Conservation (phyloP, 2,888 invertebrate genomes). For the Morpho deidamia region DNA sequence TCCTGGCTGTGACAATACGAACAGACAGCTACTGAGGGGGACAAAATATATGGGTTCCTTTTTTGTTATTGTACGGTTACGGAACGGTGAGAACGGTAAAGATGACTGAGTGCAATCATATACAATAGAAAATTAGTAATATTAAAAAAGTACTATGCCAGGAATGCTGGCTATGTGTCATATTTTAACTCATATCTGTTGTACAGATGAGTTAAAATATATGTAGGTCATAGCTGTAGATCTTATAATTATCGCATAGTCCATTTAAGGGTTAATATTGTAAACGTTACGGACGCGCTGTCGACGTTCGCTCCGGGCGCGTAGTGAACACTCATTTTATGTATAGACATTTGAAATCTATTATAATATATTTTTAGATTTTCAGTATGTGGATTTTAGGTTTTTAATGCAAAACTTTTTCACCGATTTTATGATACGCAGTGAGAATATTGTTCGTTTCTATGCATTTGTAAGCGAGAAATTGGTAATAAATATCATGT, state of each 20-base stretch:
- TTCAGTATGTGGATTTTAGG: conserved; percentile 74
- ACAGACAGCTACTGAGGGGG: too few relatives aligned
- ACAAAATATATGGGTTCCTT: too few relatives aligned
- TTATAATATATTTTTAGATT: conserved; percentile 77
- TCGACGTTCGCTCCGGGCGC: conserved; percentile 56
- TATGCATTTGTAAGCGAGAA: conserved; percentile 62
- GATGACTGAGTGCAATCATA: too few relatives aligned
- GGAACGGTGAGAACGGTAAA: too few relatives aligned
- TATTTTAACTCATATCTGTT: too few relatives aligned
- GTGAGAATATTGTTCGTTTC: conserved; percentile 66
- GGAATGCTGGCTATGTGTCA: too few relatives aligned
- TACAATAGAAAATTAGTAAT: too few relatives aligned
- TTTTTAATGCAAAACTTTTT: conserved; percentile 70
- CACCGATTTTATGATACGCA: conserved; percentile 66
- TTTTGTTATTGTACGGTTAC: too few relatives aligned
- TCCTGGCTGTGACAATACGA: too few relatives aligned
- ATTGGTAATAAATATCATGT: conserved; percentile 61
- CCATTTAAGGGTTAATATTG: conserved; percentile 48
- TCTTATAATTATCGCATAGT: conserved; percentile 21
- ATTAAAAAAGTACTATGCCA: too few relatives aligned
- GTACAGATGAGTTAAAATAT: too few relatives aligned
- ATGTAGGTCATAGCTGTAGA: too few relatives aligned
- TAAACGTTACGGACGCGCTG: conserved; percentile 48
- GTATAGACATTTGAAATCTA: conserved; percentile 77
- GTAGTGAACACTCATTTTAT: conserved; percentile 72